Conservation (phyloP, 2,888 invertebrate genomes). For the Ormyrus labotus region DNA sequence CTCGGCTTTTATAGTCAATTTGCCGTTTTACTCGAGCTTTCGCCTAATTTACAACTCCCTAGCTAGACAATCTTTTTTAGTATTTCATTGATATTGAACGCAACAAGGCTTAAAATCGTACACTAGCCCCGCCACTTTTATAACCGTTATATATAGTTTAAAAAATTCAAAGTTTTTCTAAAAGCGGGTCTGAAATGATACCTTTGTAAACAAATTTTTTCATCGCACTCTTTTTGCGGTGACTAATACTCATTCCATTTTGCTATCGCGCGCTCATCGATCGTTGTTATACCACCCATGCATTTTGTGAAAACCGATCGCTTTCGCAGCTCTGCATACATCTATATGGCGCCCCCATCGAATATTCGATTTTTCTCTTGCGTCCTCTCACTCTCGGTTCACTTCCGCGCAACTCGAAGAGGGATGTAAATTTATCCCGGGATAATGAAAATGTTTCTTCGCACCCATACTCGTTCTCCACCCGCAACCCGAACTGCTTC, state of each 20-base stretch:
- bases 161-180: too few species aligned
- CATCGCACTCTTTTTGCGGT: background rate
- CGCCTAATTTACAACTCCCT: too few species aligned
- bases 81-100: too few species aligned
- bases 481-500: constrained; percentile 3
- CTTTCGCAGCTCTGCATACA: background rate
- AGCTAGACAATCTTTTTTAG: too few species aligned
- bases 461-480: background rate
- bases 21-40: too few species aligned
- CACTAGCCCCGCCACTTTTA: too few species aligned
- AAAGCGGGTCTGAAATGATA: too few species aligned
- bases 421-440: constrained; percentile 53
- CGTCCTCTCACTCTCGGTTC: background rate
- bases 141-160: too few species aligned
- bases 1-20: too few species aligned
- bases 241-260: constrained; percentile 19
- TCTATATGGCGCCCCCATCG: constrained; percentile 2
- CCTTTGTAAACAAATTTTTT: background rate
- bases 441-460: constrained; percentile 53
- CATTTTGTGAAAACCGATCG: constrained; percentile 47
- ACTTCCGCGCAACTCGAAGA: constrained; percentile 10
- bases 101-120: too few species aligned
- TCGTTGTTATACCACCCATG: constrained; percentile 40
- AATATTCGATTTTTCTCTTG: constrained; percentile 29
- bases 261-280: constrained; percentile 37